Evolutionary conservation across 2,888 invertebrate genomes (phyloP), one percentile per base, ranked within the genome.

Genomic region (Creontiades dilutus): DNA sequence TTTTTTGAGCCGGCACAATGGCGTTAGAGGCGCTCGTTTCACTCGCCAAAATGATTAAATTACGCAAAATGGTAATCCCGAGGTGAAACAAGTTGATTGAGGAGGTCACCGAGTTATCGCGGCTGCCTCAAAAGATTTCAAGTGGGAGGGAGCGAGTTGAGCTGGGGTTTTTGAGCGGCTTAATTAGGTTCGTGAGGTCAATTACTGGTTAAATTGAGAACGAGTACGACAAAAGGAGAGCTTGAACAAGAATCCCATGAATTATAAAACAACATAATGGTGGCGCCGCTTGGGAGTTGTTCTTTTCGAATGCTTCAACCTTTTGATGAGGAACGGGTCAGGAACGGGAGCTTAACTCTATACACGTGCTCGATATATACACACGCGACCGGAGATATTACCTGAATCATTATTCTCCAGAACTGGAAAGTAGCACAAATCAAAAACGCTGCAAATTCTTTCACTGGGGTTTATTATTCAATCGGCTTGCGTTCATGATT

Each of bases 131-230:
- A 68, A 23, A 68, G 68, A 23, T 68, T 61, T 68, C 23, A 16
- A 52, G 68, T 68, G 11, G 68, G 27, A n/a, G 61, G 61, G 61
- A 4, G 37, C 2, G 37, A 37, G 37, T 37, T 37, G 16, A 61
- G 16, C 61, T 23, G 37, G 37, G 37, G n/a, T n/a, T 37, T 37
- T 37, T 13, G 23, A 68, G 27, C 14, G 19, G 68, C 68, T 68
- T 68, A 68, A 68, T 68, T 68, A 68, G 27, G 68, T 68, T 68
- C 68, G 9, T 2, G 68, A 68, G 68, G 68, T 68, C 23, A 68
- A 68, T 68, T 68, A 68, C 68, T 19, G 68, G 68, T 68, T 23
- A 68, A 23, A 68, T 68, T 68, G 68, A 68, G 23, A 68, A 68
- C 19, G 68, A 68, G 68, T 68, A 11, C 19, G 68, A 68, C 19